phyloP scores from a whole-genome alignment of 2,797 vertebrate species.

The Myripristis jacobus region DNA sequence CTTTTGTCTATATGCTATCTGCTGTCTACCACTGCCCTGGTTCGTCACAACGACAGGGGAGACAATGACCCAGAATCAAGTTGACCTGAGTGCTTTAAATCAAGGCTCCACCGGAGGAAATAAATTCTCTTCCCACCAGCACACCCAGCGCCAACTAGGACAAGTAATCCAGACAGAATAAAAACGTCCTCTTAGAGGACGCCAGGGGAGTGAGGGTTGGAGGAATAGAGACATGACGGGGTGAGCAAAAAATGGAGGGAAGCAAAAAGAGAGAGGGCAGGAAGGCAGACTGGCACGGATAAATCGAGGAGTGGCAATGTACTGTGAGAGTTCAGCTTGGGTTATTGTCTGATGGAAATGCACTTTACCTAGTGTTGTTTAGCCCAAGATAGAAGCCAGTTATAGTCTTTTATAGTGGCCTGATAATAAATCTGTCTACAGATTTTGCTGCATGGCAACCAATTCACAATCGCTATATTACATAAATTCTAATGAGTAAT shows the following conservation, averaged over 20 bases:
- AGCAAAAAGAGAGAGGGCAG: background rate
- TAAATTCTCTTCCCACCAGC: slow-evolving; percentile 70
- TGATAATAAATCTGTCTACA: background rate
- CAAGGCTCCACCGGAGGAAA: slow-evolving; percentile 73
- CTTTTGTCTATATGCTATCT: slow-evolving; percentile 36
- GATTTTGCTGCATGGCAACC: background rate
- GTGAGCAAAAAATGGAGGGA: background rate
- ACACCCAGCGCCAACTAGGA: slow-evolving; percentile 77
- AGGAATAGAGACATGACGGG: slow-evolving; percentile 27
- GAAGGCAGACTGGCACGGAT: slow-evolving; percentile 14
- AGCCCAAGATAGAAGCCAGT: background rate
- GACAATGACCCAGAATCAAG: slow-evolving; percentile 82
- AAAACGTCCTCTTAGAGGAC: slow-evolving; percentile 68
- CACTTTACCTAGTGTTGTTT: background rate
- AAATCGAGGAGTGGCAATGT: slow-evolving; percentile 9
- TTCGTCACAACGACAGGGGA: slow-evolving; percentile 75
- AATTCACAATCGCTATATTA: background rate
- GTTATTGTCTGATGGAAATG: background rate
- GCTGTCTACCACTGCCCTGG: slow-evolving; percentile 71
- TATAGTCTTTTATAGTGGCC: background rate
- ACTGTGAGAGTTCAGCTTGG: background rate
- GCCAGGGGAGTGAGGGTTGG: slow-evolving; percentile 43
- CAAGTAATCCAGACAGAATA: slow-evolving; percentile 80
- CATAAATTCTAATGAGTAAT: background rate
- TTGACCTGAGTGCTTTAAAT: slow-evolving; percentile 79